A percentile compares a stretch with the other conserved stretches of the same genome.
phyloP scores from a whole-genome alignment of 1,140 invertebrate genomes.

The Gonatopus flavifemur region DNA sequence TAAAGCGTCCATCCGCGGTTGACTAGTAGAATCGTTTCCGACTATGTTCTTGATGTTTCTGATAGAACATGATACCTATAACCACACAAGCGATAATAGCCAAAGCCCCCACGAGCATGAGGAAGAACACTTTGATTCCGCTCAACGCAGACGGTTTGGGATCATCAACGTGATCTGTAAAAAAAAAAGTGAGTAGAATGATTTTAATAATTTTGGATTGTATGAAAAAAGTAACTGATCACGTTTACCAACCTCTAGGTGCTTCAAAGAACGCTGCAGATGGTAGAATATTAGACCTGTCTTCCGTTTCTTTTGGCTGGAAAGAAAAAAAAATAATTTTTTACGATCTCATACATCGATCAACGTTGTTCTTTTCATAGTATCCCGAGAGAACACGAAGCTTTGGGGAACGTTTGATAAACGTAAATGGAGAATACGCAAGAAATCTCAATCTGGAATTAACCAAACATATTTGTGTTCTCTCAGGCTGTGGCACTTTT shows the following conservation, averaged over 20 bases:
- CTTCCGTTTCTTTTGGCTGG: slow-evolving; percentile 68
- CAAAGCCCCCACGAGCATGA: slow-evolving; percentile 79
- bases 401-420: background rate
- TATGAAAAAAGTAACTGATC: background rate
- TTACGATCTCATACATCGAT: slow-evolving; percentile 9
- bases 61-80: slow-evolving; percentile 87
- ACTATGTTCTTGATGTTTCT: slow-evolving; percentile 85
- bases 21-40: slow-evolving; percentile 86
- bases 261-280: slow-evolving; percentile 80
- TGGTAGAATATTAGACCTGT: slow-evolving; percentile 75
- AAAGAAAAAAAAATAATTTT: slow-evolving; percentile 34
- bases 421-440: no score
- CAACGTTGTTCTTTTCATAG: background rate
- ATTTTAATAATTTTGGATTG: background rate
- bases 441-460: no score
- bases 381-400: background rate
- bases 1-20: no score
- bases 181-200: slow-evolving; percentile 13
- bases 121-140: slow-evolving; percentile 85
- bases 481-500: no score
- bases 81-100: slow-evolving; percentile 77
- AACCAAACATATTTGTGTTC: no score
- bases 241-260: slow-evolving; percentile 64
- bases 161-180: slow-evolving; percentile 83
- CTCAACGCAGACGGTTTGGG: slow-evolving; percentile 77